Evolutionary conservation across 2,797 vertebrate species (phyloP).

Genomic region (Muscicapa comitata): DNA sequence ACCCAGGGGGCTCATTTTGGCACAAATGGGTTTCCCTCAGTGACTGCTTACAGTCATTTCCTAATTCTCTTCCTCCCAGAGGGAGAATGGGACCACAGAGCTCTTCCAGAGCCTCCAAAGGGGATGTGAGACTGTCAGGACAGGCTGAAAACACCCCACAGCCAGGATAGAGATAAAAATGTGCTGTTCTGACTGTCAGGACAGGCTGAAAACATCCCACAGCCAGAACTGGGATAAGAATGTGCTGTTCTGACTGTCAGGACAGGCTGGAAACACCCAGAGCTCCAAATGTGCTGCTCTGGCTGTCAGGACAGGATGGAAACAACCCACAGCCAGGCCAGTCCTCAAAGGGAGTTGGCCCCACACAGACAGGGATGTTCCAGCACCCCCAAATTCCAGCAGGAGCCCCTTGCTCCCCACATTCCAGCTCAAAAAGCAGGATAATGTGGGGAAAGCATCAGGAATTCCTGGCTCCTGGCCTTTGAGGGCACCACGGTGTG

Average conservation of each 20-base stretch:
- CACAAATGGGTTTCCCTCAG: background rate
- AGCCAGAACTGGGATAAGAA: background rate
- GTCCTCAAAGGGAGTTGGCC: background rate
- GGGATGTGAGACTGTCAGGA: background rate
- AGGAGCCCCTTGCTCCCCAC: background rate
- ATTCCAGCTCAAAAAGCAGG: background rate
- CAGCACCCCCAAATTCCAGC: background rate
- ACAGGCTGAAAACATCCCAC: rapidly evolving
- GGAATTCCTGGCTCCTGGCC: background rate
- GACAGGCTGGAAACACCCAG: background rate
- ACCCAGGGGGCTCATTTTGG: background rate
- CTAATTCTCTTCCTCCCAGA: background rate
- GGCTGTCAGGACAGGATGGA: background rate
- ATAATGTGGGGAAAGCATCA: background rate
- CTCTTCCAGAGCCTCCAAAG: background rate
- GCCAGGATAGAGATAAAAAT: background rate
- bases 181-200: background rate
- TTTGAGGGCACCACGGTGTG: rapidly evolving
- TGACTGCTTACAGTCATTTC: background rate
- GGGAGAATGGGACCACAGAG: background rate
- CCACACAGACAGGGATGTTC: background rate
- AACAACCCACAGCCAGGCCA: background rate
- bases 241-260: background rate
- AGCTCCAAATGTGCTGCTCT: no score
- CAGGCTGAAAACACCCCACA: background rate